Conservation (phyloP, 2,113 vertebrate species). For the Glareola pratincola region DNA sequence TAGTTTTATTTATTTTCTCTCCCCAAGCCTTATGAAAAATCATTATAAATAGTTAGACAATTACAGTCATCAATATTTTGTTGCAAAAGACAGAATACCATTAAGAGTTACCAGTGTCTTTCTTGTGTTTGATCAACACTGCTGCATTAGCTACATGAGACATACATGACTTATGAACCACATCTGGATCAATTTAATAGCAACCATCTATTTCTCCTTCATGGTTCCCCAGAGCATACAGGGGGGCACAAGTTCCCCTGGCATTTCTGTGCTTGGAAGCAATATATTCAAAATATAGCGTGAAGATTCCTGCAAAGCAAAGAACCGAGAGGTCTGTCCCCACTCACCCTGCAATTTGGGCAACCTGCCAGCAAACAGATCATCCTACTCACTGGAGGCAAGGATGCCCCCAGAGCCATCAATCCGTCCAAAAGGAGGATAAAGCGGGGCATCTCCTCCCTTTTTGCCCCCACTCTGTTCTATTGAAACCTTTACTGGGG, state of each 20-base stretch:
- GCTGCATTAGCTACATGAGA: neutral
- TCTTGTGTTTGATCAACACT: neutral
- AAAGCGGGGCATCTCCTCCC: neutral
- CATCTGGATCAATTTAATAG: neutral
- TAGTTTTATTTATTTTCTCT: neutral
- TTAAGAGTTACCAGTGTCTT: neutral
- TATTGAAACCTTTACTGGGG: neutral
- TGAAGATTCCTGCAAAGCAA: neutral
- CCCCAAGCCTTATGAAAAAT: neutral
- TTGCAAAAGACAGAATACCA: neutral
- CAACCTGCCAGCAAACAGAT: neutral
- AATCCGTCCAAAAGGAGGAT: neutral
- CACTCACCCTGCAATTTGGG: neutral
- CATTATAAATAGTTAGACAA: neutral
- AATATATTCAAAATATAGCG: neutral
- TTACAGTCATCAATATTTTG: neutral
- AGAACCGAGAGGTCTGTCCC: neutral
- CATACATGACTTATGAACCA: accelerated
- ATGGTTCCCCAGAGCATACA: neutral
- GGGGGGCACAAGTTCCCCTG: neutral
- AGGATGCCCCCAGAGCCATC: neutral
- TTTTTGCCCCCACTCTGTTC: neutral
- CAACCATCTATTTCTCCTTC: neutral
- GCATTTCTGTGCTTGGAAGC: neutral
- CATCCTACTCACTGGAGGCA: neutral